Percentiles rank a stretch among this genome's conserved stretches.
phyloP scores from a whole-genome alignment of 2,113 vertebrate species.

The Marmota flaviventris region DNA sequence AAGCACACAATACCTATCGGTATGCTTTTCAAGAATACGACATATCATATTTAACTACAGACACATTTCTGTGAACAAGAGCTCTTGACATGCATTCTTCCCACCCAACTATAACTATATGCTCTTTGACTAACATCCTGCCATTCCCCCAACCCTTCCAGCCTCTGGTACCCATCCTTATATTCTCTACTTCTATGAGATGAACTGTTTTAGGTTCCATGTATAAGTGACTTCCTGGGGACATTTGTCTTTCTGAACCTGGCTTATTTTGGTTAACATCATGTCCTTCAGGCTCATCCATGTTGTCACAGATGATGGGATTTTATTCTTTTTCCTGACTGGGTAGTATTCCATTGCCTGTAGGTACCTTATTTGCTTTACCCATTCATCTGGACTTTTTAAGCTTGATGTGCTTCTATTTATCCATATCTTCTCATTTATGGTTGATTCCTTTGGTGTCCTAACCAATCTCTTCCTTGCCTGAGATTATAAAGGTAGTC shows the following conservation, averaged over 20 bases:
- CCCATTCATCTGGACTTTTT: not conserved
- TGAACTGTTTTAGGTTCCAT: not conserved
- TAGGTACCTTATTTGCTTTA: not conserved
- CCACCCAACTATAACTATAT: too few relatives aligned
- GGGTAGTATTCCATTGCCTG: not conserved
- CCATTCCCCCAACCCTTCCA: too few relatives aligned
- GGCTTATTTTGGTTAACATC: not conserved
- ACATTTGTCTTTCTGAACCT: not conserved
- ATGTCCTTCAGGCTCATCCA: not conserved
- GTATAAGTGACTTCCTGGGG: not conserved
- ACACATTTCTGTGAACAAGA: not conserved
- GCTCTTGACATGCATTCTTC: not conserved
- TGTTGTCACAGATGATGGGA: not conserved
- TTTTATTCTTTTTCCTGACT: not conserved
- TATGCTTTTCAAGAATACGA: not conserved
- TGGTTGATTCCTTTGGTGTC: not conserved
- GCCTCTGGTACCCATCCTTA: not conserved
- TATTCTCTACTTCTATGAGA: not conserved
- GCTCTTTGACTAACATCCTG: not conserved
- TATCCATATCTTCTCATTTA: not conserved
- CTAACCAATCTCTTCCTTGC: not conserved
- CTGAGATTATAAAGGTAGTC: not conserved
- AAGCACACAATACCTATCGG: not conserved
- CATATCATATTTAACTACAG: not conserved
- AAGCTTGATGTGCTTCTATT: not conserved